Evolutionary conservation across 2,888 invertebrate genomes (phyloP).

Genomic region (Campoplex nolae): DNA sequence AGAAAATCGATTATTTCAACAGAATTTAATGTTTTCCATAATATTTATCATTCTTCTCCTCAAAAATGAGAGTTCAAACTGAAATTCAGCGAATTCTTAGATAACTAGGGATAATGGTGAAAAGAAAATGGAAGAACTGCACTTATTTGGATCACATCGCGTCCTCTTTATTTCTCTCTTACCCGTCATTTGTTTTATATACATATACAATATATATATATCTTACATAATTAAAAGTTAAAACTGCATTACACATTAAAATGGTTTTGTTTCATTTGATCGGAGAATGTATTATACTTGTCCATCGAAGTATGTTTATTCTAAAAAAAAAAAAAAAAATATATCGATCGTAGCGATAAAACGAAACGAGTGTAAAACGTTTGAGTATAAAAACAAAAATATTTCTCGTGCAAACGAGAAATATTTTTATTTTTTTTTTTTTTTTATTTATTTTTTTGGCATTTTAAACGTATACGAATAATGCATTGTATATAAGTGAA

Average conservation of each 20-base stretch:
- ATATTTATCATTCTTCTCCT: too few relatives aligned
- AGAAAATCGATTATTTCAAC: not conserved
- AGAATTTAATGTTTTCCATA: not conserved
- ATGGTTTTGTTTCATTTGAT: slow-evolving; percentile 31
- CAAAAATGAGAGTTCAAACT: too few relatives aligned
- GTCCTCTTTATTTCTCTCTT: slow-evolving; percentile 57
- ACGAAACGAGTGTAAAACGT: too few relatives aligned
- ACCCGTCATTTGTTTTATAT: slow-evolving; percentile 46
- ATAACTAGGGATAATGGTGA: not conserved
- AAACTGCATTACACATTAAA: slow-evolving; percentile 55
- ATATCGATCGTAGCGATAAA: not conserved
- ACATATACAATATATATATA: slow-evolving; percentile 63
- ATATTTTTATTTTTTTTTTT: too few relatives aligned
- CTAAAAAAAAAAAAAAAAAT: slow-evolving; percentile 12
- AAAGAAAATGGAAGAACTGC: not conserved
- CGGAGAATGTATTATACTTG: not conserved
- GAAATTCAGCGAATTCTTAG: too few relatives aligned
- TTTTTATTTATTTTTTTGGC: too few relatives aligned
- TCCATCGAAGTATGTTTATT: not conserved
- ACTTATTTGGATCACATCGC: slow-evolving; percentile 48
- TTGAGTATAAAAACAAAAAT: too few relatives aligned
- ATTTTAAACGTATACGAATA: slow-evolving; percentile 22
- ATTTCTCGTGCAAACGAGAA: too few relatives aligned
- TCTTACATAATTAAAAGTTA: slow-evolving; percentile 59
- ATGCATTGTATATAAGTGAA: slow-evolving; percentile 56